phyloP scores from a whole-genome alignment of 2,113 vertebrate species.

The Oxyura jamaicensis region DNA sequence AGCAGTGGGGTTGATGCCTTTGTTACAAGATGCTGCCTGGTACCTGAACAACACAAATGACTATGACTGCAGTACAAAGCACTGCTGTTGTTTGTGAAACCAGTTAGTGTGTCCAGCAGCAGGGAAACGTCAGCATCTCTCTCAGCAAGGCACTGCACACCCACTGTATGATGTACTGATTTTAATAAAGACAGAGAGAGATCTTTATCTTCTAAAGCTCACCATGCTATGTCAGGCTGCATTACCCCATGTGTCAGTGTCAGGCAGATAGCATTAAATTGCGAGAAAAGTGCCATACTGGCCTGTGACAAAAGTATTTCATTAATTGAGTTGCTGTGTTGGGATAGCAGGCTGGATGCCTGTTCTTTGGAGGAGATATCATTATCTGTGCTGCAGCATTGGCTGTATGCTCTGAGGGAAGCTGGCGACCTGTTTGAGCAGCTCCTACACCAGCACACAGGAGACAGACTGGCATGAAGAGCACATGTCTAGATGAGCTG shows the following conservation, averaged over 20 bases:
- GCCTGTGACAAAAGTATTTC: not conserved
- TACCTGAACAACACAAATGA: not conserved
- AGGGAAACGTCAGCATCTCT: not conserved
- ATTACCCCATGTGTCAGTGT: accelerated
- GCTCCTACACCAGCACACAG: not conserved
- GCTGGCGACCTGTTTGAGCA: not conserved
- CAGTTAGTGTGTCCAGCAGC: not conserved
- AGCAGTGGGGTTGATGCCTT: not conserved
- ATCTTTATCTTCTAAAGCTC: not conserved
- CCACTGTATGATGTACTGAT: not conserved
- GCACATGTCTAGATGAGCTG: not conserved
- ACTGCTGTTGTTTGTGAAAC: not conserved
- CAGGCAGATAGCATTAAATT: not conserved
- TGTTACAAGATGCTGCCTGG: not conserved
- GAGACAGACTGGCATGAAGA: not conserved
- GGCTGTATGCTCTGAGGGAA: not conserved
- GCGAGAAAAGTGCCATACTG: not conserved
- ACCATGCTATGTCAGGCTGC: not conserved
- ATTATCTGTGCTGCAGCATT: not conserved
- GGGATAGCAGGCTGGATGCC: not conserved
- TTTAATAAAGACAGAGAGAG: not conserved
- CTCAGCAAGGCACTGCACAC: accelerated
- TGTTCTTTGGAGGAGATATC: not conserved
- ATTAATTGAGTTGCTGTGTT: not conserved
- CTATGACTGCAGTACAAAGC: accelerated